Conservation (phyloP, 2,797 vertebrate genomes). For the Typhlichthys eigenmanni region DNA sequence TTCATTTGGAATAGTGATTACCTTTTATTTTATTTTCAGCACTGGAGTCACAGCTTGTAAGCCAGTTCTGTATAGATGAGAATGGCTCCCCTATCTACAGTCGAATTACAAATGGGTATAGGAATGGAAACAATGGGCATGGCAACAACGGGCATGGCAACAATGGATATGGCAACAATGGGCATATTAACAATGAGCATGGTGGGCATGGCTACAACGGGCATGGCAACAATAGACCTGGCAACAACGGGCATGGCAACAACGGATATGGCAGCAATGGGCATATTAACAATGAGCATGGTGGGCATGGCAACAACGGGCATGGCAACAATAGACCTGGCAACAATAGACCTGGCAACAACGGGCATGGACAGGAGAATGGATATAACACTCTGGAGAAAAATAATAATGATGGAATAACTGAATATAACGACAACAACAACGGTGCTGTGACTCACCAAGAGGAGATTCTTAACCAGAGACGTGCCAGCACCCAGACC, state of each 20-base stretch:
- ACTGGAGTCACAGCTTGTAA: conserved; percentile 88
- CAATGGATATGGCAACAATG: conserved; percentile 39
- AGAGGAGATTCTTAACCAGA: conserved; percentile 53
- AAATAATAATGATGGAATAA: conserved; percentile 28
- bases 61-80: conserved; percentile 92
- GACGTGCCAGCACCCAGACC: conserved; percentile 36
- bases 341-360: conserved; percentile 57
- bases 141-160: conserved; percentile 49
- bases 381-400: conserved; percentile 53
- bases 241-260: conserved; percentile 47
- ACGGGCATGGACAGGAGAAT: conserved; percentile 45
- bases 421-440: conserved; percentile 22
- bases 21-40: conserved; percentile 63
- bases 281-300: conserved; percentile 23
- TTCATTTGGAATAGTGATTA: not conserved
- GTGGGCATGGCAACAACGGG: conserved; percentile 41
- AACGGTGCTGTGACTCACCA: conserved; percentile 25
- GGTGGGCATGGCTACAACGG: conserved; percentile 43
- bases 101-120: conserved; percentile 71
- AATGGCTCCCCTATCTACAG: conserved; percentile 87
- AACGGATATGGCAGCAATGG: conserved; percentile 27
- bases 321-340: conserved; percentile 52
- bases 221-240: conserved; percentile 51
- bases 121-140: conserved; percentile 62
- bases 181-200: conserved; percentile 27